Evolutionary conservation across 2,113 vertebrate species (phyloP).

Genomic region (Gopherus flavomarginatus): DNA sequence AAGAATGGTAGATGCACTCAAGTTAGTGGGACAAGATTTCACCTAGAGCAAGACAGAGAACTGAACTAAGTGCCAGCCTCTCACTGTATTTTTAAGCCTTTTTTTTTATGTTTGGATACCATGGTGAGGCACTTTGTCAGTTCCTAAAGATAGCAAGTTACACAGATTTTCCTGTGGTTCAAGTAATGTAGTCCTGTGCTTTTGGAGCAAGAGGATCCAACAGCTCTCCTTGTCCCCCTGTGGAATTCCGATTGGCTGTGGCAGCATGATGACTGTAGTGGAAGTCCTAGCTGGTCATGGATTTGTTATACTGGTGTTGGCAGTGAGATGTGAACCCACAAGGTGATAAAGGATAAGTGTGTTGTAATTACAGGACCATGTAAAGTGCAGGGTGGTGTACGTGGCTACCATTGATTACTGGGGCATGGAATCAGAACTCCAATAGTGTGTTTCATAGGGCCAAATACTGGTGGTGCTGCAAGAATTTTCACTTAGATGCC

Average conservation of each 20-base stretch:
- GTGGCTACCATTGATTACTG: neutral
- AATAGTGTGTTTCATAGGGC: neutral
- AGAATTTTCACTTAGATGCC: neutral
- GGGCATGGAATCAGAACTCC: neutral
- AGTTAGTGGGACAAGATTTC: neutral
- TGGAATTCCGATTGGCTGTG: neutral
- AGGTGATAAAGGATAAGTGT: neutral
- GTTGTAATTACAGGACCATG: neutral
- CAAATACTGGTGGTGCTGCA: neutral
- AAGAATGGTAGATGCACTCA: neutral
- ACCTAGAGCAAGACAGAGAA: neutral
- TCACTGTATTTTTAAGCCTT: neutral
- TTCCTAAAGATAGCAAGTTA: neutral
- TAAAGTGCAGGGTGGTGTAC: neutral
- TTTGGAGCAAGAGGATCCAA: neutral
- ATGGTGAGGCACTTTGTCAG: neutral
- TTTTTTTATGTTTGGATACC: neutral
- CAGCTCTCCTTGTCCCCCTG: neutral
- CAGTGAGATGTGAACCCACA: neutral
- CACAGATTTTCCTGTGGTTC: neutral
- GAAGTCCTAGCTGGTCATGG: neutral
- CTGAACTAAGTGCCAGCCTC: neutral
- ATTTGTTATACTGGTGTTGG: neutral
- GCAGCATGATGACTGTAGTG: neutral
- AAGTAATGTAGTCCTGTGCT: neutral